These are phyloP conservation scores for Kryphioiulus occultus DNA, from an alignment of 2,888 invertebrate species.

Conservation along the genomic window DNA sequence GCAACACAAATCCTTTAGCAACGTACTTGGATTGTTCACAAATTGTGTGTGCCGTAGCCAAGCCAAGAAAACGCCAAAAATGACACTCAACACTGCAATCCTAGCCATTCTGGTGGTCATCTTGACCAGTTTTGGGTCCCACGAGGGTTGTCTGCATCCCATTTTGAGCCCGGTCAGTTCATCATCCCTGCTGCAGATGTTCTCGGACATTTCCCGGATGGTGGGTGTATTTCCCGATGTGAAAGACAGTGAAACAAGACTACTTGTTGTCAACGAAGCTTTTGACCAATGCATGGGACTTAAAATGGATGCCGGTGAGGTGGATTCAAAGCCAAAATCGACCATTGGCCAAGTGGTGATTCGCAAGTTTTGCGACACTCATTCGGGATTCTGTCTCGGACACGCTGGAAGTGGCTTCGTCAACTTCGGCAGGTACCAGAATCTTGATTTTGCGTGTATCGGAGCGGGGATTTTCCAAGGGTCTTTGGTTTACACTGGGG, in stretches of 20 bases:
- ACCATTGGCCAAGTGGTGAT: background rate
- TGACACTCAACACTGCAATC: background rate
- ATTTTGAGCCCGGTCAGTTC: background rate
- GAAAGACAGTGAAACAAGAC: background rate
- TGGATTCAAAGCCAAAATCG: background rate
- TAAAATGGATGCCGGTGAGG: background rate
- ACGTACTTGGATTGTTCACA: background rate
- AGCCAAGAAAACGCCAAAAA: background rate
- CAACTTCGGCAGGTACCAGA: background rate
- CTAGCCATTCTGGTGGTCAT: background rate
- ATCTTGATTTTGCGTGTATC: background rate
- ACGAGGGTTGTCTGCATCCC: background rate
- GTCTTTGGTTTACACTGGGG: slow-evolving; percentile 6
- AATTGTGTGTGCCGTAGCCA: background rate
- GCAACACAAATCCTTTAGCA: background rate
- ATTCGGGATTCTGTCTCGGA: background rate
- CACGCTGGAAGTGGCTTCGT: slow-evolving; percentile 29
- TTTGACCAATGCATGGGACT: background rate
- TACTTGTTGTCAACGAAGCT: background rate
- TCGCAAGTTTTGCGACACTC: background rate
- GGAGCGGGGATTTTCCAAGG: background rate
- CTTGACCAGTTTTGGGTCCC: background rate
- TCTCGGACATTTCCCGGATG: background rate
- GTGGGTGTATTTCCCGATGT: background rate
- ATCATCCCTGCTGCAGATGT: background rate